These are phyloP conservation scores for Lutraria rhynchaena DNA, from an alignment of 1,140 invertebrate genomes.

Conservation along the genomic window DNA sequence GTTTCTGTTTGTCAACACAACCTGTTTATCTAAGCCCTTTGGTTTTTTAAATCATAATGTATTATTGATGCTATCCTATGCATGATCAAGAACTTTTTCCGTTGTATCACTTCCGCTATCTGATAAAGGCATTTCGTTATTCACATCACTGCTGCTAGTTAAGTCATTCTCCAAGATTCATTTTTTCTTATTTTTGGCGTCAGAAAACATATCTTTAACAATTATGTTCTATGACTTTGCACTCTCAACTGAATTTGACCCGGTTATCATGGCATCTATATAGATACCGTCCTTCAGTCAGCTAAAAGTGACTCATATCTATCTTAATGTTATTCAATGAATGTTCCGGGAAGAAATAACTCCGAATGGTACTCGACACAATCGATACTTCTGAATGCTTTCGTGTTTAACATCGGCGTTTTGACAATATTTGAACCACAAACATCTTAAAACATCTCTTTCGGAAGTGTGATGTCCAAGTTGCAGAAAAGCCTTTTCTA, in stretches of 20 bases:
- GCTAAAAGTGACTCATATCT: neutral
- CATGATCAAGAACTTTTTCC: slow-evolving; percentile 24
- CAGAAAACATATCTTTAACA: slow-evolving; percentile 40
- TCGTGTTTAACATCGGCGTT: neutral
- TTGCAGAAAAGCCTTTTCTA: slow-evolving; percentile 48
- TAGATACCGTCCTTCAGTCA: slow-evolving; percentile 22
- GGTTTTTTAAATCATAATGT: neutral
- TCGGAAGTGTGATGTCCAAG: slow-evolving; percentile 5
- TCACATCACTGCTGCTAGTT: slow-evolving; percentile 12
- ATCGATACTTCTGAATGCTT: slow-evolving; percentile 11
- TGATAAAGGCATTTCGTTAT: neutral
- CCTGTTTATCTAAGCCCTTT: neutral
- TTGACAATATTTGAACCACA: slow-evolving; percentile 30
- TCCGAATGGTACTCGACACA: slow-evolving; percentile 39
- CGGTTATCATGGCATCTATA: slow-evolving; percentile 52
- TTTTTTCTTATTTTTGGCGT: no score
- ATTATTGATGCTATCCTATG: slow-evolving; percentile 9
- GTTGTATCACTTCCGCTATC: slow-evolving; percentile 5
- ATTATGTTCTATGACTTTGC: neutral
- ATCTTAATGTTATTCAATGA: slow-evolving; percentile 27
- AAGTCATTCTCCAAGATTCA: slow-evolving; percentile 34
- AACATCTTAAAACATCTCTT: slow-evolving; percentile 25
- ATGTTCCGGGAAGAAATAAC: slow-evolving; percentile 45
- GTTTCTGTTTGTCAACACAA: neutral
- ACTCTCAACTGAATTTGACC: neutral